Base-by-base conservation (phyloP, 2,888 invertebrate genomes). In the Merodon equestris region DNA sequence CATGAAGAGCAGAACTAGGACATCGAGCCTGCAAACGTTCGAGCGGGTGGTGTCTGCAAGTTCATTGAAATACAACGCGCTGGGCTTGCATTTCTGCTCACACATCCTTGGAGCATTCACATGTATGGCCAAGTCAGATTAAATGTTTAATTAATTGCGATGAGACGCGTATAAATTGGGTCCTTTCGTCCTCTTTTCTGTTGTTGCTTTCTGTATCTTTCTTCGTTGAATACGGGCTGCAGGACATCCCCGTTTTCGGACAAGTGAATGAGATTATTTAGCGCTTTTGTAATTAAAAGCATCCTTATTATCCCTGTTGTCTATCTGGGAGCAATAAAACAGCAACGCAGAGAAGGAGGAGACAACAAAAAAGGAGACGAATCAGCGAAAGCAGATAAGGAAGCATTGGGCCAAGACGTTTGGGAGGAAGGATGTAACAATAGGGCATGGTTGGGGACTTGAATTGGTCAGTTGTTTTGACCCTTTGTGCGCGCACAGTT, bases 231-330 rank as follows among this genome's bases (percentile, higher is more conserved):
- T n/a, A n/a, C n/a, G n/a, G 27, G 27, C 27, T 27, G 27, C 27
- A 27, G 27, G 27, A 27, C 27, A 2, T 27, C 27, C 27, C 7
- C 27, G 3, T 7, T 27, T 7, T 27, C 27, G 27, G 27, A 27
- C 27, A 27, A 27, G 27, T 19, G 61, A 73, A 77, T 58, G 67
- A 67, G 77, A 77, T 77, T 77, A 77, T 74, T 79, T 64, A 74
- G 64, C 68, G 74, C 74, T 74, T 74, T 79, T 79, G 74, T 79
- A 79, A 79, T 79, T 79, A 79, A 79, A 79, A 79, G 79, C 70
- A 79, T 79, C 79, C 74, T 79, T 79, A 79, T 79, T 79, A 74
- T 79, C 77, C 79, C 45, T 70, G 79, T 74, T 79, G 60, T 70
- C 60, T 79, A 79, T 79, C 79, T 58, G 79, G 27, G 54, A 74